Conservation (phyloP, 2,888 invertebrate species). For the Eupithecia dodoneata region DNA sequence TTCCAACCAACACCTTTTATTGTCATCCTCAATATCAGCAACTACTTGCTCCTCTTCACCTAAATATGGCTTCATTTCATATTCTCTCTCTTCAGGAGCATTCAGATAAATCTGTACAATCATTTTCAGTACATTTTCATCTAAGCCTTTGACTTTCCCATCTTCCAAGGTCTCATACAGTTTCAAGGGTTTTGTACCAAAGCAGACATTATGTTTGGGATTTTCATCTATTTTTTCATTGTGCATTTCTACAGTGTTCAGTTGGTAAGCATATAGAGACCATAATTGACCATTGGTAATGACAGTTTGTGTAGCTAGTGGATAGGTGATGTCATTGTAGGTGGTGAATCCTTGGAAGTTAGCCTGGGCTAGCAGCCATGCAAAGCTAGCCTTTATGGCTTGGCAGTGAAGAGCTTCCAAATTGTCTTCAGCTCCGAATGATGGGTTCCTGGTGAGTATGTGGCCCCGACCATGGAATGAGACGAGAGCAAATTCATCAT, state of each 20-base stretch:
- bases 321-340: slow-evolving; percentile 95
- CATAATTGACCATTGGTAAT: slow-evolving; percentile 94
- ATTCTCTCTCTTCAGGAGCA: slow-evolving; percentile 84
- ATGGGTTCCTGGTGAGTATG: slow-evolving; percentile 74
- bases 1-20: slow-evolving; percentile 89
- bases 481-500: slow-evolving; percentile 89
- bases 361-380: slow-evolving; percentile 91
- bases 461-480: slow-evolving; percentile 89
- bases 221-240: slow-evolving; percentile 86
- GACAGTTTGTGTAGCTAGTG: slow-evolving; percentile 93
- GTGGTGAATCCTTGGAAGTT: slow-evolving; percentile 95
- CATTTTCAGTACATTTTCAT: slow-evolving; percentile 89
- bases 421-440: slow-evolving; percentile 82
- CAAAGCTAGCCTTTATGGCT: slow-evolving; percentile 91
- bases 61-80: slow-evolving; percentile 90
- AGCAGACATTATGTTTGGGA: slow-evolving; percentile 90
- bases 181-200: slow-evolving; percentile 88
- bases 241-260: slow-evolving; percentile 92
- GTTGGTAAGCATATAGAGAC: slow-evolving; percentile 95
- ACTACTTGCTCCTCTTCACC: slow-evolving; percentile 81
- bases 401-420: slow-evolving; percentile 88
- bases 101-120: slow-evolving; percentile 91
- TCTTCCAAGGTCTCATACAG: slow-evolving; percentile 90
- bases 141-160: slow-evolving; percentile 89
- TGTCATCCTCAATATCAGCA: slow-evolving; percentile 88